Evolutionary conservation across 2,888 invertebrate species (phyloP).

Genomic region (Antitype chi): DNA sequence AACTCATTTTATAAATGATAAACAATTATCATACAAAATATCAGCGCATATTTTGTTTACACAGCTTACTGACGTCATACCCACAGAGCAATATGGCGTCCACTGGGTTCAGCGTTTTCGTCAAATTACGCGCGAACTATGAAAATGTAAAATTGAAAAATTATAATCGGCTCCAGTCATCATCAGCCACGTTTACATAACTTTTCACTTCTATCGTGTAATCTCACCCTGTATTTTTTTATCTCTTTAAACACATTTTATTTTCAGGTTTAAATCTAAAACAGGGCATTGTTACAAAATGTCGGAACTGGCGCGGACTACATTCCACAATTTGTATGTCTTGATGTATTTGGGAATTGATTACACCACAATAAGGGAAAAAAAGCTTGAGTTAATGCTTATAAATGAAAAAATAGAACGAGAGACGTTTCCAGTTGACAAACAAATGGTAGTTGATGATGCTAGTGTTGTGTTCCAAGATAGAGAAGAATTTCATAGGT

Average conservation of each 20-base stretch:
- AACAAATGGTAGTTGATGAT: conserved; percentile 78
- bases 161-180: too few species aligned
- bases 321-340: conserved; percentile 81
- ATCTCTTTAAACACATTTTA: not conserved
- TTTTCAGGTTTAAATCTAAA: conserved; percentile 79
- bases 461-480: conserved; percentile 82
- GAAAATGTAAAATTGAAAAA: not conserved
- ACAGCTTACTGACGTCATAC: too few species aligned
- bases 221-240: too few species aligned
- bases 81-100: too few species aligned
- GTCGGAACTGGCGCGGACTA: conserved; percentile 74
- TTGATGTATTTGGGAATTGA: conserved; percentile 87
- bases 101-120: too few species aligned
- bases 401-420: conserved; percentile 78
- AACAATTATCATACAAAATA: too few species aligned
- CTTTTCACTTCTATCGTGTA: too few species aligned
- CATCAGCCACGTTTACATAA: too few species aligned
- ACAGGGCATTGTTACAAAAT: conserved; percentile 83
- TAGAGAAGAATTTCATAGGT: conserved; percentile 84
- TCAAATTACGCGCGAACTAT: too few species aligned
- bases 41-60: too few species aligned
- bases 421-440: conserved; percentile 83
- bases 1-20: too few species aligned
- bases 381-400: conserved; percentile 80
- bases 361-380: conserved; percentile 81